These are phyloP conservation scores for Ceratitis capitata DNA, from an alignment of 1,140 invertebrate genomes.

Conservation along the genomic window DNA sequence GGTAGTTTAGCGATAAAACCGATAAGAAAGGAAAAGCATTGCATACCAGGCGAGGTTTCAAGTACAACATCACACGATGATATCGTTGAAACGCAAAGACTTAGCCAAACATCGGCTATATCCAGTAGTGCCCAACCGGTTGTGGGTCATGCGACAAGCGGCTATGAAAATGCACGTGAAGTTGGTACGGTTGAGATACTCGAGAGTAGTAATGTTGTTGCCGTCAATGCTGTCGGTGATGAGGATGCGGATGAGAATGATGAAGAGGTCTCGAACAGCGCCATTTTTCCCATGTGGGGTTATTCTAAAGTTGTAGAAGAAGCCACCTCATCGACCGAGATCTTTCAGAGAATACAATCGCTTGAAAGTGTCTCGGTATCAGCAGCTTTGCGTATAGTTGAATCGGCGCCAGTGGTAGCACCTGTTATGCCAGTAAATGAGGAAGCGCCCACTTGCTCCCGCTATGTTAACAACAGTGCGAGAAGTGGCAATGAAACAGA, in stretches of 20 bases:
- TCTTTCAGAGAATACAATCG: not conserved
- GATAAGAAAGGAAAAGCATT: not conserved
- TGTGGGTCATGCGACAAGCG: not conserved
- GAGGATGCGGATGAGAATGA: not conserved
- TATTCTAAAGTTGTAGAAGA: slow-evolving; percentile 9
- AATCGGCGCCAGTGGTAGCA: not conserved
- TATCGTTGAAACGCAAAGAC: not conserved
- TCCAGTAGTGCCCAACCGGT: too few species aligned
- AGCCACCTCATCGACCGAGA: not conserved
- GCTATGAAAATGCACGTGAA: not conserved
- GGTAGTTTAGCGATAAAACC: not conserved
- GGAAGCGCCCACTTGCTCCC: not conserved
- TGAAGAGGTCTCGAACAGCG: not conserved
- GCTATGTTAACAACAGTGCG: not conserved
- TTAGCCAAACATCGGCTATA: not conserved
- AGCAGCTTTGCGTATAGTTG: not conserved
- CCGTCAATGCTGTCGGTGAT: not conserved
- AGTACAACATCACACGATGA: slow-evolving; percentile 1
- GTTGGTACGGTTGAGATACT: not conserved
- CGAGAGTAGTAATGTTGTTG: not conserved
- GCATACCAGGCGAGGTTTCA: slow-evolving; percentile 13
- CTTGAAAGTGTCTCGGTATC: not conserved
- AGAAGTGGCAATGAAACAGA: not conserved
- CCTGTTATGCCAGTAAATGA: not conserved
- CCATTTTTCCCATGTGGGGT: not conserved